Evolutionary conservation across 2,113 vertebrate species (phyloP).

Genomic region (Phalacrocorax brasilianus): DNA sequence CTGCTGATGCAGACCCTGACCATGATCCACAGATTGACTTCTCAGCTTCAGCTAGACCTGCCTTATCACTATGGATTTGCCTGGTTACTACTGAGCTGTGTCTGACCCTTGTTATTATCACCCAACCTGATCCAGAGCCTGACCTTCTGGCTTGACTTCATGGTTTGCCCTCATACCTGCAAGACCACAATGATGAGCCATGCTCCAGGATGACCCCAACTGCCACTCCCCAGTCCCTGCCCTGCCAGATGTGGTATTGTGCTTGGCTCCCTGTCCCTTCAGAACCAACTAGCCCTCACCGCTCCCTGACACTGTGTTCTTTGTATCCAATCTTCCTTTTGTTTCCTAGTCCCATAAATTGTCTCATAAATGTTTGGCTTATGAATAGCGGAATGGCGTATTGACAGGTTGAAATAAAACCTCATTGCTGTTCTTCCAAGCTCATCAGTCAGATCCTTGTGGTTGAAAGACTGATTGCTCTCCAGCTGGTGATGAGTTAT

Average conservation of each 20-base stretch:
- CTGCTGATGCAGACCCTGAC: background rate
- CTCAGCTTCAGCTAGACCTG: background rate
- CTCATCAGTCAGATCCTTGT: background rate
- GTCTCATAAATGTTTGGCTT: background rate
- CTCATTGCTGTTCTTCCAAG: background rate
- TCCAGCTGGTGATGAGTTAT: background rate
- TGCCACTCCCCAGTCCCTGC: too few species aligned
- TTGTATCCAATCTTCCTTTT: background rate
- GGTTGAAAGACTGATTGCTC: background rate
- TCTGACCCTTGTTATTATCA: background rate
- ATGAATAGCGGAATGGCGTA: background rate
- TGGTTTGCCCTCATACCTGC: background rate
- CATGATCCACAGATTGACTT: background rate
- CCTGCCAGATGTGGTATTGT: background rate
- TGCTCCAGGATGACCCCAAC: background rate
- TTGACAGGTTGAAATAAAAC: background rate
- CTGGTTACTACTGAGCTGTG: background rate
- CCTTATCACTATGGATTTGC: background rate
- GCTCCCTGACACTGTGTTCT: background rate
- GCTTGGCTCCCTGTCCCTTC: background rate
- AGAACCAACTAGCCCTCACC: fast-evolving
- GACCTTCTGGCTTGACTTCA: background rate
- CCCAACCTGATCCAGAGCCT: background rate
- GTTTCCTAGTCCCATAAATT: background rate
- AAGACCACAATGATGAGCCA: background rate